Evolutionary conservation across 2,888 invertebrate genomes (phyloP), one percentile per base, ranked within the genome.

Genomic region (Pollenia labialis): DNA sequence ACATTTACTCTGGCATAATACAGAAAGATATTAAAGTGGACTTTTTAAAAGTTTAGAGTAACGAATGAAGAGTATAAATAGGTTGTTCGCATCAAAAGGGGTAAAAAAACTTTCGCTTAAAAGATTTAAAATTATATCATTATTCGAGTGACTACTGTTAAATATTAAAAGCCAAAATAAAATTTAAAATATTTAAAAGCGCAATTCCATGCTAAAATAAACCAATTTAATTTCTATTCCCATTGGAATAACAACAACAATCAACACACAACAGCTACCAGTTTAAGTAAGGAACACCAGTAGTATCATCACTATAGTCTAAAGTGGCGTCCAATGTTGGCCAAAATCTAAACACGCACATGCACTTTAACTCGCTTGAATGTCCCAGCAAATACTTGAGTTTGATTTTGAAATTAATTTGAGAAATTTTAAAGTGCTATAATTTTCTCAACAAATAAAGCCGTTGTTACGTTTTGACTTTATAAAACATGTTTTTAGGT

Each of bases 161-260:
- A 32, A 48, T 40, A 62, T 18, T 10, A 44, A 18, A 58, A 66
- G 18, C 6, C 7, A 66, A 40, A 60, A 42, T 40, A 42, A 68
- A 58, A 58, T 71, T 75, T 23, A 71, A 64, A 81, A 80, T 76
- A 72, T 69, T 81, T 83, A 88, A 89, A 88, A 88, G 88, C 88
- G 87, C 88, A 88, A 89, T 82, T 81, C 76, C 75, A 85, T 80
- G 77, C 81, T 81, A 90, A 91, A 92, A 90, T 90, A 90, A 91
- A 91, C 90, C 91, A 91, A 92, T 92, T 92, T 92, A 90, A 92
- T 92, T 92, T 91, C 89, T 90, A 89, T 89, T 90, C 89, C 91
- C 92, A 88, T 88, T 86, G 89, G 91, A 88, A 88, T 75, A 83
- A 69, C 81, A 85, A 18, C 68, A 77, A 77, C 54, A 46, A 71